Conservation (phyloP, 2,113 vertebrate species). For the Rhinolophus ferrumequinum region DNA sequence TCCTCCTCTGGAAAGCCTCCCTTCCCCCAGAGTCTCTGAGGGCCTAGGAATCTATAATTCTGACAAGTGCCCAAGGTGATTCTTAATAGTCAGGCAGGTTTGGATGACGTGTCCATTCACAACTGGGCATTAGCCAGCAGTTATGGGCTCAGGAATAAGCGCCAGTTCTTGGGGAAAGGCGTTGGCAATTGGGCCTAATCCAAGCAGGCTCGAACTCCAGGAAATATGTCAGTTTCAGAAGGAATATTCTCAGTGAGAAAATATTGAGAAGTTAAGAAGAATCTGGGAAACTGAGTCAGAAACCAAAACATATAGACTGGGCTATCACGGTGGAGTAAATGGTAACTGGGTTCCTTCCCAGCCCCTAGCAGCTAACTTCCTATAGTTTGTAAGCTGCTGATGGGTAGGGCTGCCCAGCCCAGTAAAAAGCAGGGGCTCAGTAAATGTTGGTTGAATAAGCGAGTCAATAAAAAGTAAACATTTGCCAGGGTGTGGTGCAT, state of each 20-base stretch:
- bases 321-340: too few relatives aligned
- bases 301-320: background rate
- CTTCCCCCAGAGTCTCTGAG: background rate
- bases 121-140: background rate
- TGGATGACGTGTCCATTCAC: background rate
- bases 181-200: background rate
- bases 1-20: background rate
- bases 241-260: background rate
- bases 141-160: background rate
- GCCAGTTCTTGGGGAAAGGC: background rate
- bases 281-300: background rate
- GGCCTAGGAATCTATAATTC: background rate
- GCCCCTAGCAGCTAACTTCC: background rate
- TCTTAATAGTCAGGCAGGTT: background rate
- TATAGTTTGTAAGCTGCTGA: background rate
- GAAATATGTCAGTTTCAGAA: constrained; percentile 2
- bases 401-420: background rate
- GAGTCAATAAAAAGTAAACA: background rate
- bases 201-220: background rate
- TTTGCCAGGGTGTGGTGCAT: background rate
- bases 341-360: background rate
- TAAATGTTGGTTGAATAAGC: background rate
- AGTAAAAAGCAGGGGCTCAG: background rate
- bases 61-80: background rate
- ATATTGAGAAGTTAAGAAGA: background rate